phyloP scores from a whole-genome alignment of 2,113 vertebrate species.

The Leucosticte australis region DNA sequence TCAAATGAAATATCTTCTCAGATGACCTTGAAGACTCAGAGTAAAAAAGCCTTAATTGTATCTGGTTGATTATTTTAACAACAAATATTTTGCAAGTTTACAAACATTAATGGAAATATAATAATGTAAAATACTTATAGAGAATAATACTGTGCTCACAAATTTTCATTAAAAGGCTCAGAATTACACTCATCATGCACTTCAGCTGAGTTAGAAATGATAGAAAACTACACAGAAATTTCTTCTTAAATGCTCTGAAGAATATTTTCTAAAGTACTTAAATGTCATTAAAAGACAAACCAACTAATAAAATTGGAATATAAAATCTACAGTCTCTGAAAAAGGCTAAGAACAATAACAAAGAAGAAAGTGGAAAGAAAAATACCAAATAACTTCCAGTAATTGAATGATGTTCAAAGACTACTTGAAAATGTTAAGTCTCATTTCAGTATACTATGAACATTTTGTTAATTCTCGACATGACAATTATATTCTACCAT shows the following conservation, averaged over 20 bases:
- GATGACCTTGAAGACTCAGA: neutral
- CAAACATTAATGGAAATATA: neutral
- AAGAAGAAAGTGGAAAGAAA: neutral
- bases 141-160: neutral
- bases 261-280: neutral
- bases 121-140: neutral
- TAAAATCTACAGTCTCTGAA: neutral
- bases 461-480: neutral
- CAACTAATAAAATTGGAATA: neutral
- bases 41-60: neutral
- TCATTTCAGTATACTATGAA: neutral
- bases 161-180: constrained; percentile 1
- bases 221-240: neutral
- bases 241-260: neutral
- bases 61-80: neutral
- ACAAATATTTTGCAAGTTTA: neutral
- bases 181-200: neutral
- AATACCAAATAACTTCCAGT: neutral
- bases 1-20: neutral
- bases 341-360: neutral
- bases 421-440: neutral
- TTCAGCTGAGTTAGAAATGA: constrained; percentile 2
- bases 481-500: neutral
- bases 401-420: neutral
- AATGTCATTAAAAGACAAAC: neutral